Conservation (phyloP, 1,140 invertebrate genomes). For the Sitodiplosis mosellana region DNA sequence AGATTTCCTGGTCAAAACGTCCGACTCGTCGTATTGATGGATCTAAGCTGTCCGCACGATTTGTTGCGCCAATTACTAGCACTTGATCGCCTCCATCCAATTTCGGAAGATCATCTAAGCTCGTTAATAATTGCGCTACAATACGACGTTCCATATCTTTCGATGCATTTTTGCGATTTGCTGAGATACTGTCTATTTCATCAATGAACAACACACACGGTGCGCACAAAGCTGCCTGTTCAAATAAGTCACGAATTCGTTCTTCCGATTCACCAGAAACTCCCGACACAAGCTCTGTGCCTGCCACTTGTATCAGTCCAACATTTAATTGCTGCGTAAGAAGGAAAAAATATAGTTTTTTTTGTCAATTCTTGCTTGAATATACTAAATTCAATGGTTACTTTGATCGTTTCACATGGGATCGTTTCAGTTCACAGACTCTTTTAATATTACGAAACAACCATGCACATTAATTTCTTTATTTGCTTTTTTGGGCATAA, state of each 20-base stretch:
- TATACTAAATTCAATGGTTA: not conserved
- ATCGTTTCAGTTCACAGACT: too few species aligned
- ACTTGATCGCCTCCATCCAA: constrained; percentile 47
- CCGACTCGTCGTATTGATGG: constrained; percentile 80
- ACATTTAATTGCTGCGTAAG: constrained; percentile 38
- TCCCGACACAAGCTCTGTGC: constrained; percentile 84
- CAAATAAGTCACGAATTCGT: constrained; percentile 78
- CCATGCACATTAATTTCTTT: too few species aligned
- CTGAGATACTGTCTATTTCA: constrained; percentile 81
- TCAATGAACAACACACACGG: constrained; percentile 87
- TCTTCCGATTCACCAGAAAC: constrained; percentile 92
- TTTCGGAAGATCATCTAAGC: constrained; percentile 59
- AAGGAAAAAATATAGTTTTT: constrained; percentile 7
- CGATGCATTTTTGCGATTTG: constrained; percentile 68
- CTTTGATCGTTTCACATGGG: not conserved
- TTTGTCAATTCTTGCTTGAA: too few species aligned
- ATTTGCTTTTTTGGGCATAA: too few species aligned
- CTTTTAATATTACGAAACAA: too few species aligned
- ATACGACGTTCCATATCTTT: constrained; percentile 91
- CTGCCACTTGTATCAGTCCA: constrained; percentile 68
- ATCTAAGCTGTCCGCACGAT: constrained; percentile 82
- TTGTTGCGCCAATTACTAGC: constrained; percentile 88
- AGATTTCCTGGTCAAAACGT: constrained; percentile 83
- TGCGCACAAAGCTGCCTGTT: constrained; percentile 50
- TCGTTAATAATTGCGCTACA: constrained; percentile 77